These are phyloP conservation scores for Tetheella fluctuosa DNA, from an alignment of 2,888 invertebrate species.

Conservation along the genomic window DNA sequence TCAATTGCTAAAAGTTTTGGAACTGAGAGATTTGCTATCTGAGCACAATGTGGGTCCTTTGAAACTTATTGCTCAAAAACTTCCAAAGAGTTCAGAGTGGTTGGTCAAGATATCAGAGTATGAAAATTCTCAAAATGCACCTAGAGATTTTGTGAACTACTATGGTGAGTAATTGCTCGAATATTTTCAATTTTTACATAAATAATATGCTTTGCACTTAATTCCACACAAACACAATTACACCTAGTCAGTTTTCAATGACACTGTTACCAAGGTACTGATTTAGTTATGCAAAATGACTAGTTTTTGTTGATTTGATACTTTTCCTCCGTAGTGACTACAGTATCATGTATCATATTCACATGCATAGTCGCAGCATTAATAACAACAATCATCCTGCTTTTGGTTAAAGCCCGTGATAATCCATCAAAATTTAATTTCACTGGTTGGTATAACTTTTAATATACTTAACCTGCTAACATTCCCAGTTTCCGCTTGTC, in stretches of 20 bases:
- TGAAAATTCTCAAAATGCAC: constrained; percentile 45
- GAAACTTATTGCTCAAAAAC: constrained; percentile 57
- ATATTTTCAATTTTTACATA: constrained; percentile 20
- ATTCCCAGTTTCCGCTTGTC: too few relatives aligned
- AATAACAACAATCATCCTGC: constrained; percentile 3
- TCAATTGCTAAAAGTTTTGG: constrained; percentile 63
- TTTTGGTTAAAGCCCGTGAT: constrained; percentile 1
- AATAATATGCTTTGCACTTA: not conserved
- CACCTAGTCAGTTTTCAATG: not conserved
- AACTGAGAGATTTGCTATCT: constrained; percentile 65
- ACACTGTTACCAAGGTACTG: not conserved
- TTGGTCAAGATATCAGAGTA: constrained; percentile 54
- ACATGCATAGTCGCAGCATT: constrained; percentile 8
- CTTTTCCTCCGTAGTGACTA: not conserved
- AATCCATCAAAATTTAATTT: not conserved
- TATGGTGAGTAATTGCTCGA: constrained; percentile 50
- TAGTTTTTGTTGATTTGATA: not conserved
- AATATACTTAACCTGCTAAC: not conserved
- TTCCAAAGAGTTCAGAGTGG: constrained; percentile 49
- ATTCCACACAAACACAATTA: not conserved
- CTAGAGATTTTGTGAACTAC: constrained; percentile 44
- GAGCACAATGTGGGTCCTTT: constrained; percentile 65
- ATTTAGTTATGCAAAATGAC: not conserved
- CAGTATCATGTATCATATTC: constrained; percentile 8
- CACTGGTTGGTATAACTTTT: not conserved